Evolutionary conservation across 2,113 vertebrate species (phyloP).

Genomic region (Sturnus vulgaris): DNA sequence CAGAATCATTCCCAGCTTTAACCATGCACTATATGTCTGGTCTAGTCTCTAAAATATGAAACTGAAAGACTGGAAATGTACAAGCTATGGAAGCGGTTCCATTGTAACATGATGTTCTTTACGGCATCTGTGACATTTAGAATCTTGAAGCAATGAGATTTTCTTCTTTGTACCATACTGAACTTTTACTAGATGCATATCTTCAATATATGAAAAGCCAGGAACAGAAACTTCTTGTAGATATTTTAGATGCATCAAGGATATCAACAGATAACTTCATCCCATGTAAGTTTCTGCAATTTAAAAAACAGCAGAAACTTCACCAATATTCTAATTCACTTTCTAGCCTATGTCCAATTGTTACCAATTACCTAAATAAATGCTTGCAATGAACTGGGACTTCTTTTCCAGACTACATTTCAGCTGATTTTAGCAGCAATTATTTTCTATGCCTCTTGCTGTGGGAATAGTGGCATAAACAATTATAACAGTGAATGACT

Average conservation of each 20-base stretch:
- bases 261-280: neutral
- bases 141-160: neutral
- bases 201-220: neutral
- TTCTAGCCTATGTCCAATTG: neutral
- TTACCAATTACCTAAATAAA: neutral
- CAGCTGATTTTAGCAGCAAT: neutral
- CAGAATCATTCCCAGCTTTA: neutral
- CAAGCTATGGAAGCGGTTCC: neutral
- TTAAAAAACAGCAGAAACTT: neutral
- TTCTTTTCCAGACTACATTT: neutral
- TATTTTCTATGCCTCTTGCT: neutral
- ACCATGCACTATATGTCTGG: accelerated
- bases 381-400: neutral
- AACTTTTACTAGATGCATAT: neutral
- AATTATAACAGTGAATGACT: neutral
- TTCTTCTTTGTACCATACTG: neutral
- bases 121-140: neutral
- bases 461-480: neutral
- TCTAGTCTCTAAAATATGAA: neutral
- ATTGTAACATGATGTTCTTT: neutral
- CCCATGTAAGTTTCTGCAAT: neutral
- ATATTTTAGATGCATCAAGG: neutral
- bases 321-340: neutral
- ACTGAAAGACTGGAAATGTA: neutral
- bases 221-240: neutral